A percentile compares a stretch with the other conserved stretches of the same genome.
Evolutionary conservation across 2,888 invertebrate species (phyloP).

Genomic region (Lumbricus terrestris): DNA sequence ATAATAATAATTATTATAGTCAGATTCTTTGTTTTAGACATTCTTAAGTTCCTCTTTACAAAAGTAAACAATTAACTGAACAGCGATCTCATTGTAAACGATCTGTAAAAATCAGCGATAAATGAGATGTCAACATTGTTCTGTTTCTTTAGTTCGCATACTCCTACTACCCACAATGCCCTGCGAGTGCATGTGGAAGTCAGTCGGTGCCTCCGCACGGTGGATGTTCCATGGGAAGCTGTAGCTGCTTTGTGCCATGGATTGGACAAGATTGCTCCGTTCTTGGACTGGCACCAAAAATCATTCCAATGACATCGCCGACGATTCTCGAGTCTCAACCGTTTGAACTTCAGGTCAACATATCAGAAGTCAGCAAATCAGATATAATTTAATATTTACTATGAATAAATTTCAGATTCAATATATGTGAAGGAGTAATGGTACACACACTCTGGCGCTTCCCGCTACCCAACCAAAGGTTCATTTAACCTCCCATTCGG

Average conservation of each 20-base stretch:
- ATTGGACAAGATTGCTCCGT: conserved; percentile 39
- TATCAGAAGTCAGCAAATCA: conserved; percentile 23
- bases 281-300: conserved; percentile 25
- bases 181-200: conserved; percentile 39
- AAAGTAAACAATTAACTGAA: background rate
- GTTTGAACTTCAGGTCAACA: conserved; percentile 19
- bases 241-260: conserved; percentile 42
- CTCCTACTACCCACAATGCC: conserved; percentile 38
- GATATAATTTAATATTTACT: background rate
- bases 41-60: background rate
- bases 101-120: background rate
- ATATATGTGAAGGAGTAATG: too few relatives aligned
- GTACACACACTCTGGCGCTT: too few relatives aligned
- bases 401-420: too few relatives aligned
- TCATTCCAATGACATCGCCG: conserved; percentile 3
- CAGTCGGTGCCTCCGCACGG: conserved; percentile 35
- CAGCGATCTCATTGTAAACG: background rate
- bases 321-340: conserved; percentile 21
- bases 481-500: too few relatives aligned
- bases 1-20: too few relatives aligned
- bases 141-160: conserved; percentile 31
- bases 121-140: background rate
- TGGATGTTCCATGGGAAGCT: conserved; percentile 41
- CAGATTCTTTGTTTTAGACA: background rate
- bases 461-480: too few relatives aligned